Evolutionary conservation across 2,888 invertebrate species (phyloP), one percentile per base, ranked within the genome.

Genomic region (Eretmocerus hayati): DNA sequence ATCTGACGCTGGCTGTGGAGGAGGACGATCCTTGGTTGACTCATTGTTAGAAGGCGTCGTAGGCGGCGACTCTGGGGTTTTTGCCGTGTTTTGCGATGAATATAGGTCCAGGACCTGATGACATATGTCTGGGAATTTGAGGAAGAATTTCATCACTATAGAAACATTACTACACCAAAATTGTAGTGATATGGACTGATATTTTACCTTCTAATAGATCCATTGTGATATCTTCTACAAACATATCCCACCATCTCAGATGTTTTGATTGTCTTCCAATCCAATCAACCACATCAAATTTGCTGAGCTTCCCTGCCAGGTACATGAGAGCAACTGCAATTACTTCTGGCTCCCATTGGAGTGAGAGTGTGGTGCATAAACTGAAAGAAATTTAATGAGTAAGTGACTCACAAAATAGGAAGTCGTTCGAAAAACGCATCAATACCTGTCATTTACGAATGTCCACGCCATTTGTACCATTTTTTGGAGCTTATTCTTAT

Each of bases 391-490:
- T 46, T 22, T 46, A 21, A 46, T 21, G 18, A 18, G 20, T 20
- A 46, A 46, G 50, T 16, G 19, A 49, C 20, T 13, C 32, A 26
- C 35, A 43, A 19, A 43, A 38, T 33, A 46, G 42, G n/a, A 21
- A 57, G 57, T 37, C 33, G 15, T n/a, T 33, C 1, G 11, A 22
- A 47, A 26, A 30, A 9, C 20, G 18, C 26, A 26, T 21, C 37
- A 32, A 55, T 60, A 87, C 79, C 90, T 90, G 74, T 99, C 99
- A 73, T 99, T 99, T 0, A 97, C 92, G 72, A 99, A 99, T 5
- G 96, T 97, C 97, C 97, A 99, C 1, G 96, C 95, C 93, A 95
- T 96, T 74, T 97, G 96, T 1, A 97, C 93, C 87, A 97, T 90
- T 72, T 92, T 93, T 63, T 94, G 89, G 42, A 94, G 74, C 71